Conservation (phyloP, 2,888 invertebrate species). For the Polymixis lichenea region DNA sequence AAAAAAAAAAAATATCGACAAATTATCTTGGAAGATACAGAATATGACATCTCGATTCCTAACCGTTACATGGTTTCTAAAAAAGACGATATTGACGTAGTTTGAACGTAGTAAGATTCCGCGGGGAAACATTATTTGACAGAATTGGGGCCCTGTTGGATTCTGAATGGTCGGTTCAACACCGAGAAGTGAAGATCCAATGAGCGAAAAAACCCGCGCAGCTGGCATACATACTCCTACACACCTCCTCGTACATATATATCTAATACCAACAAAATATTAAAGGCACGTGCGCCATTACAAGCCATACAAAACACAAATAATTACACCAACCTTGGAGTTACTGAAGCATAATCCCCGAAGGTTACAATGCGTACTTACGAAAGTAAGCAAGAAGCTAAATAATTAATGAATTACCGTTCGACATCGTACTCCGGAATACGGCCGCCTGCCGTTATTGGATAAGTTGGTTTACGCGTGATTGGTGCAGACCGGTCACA, state of each 20-base stretch:
- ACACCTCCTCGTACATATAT: not conserved
- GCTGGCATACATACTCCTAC: not conserved
- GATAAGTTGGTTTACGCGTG: slow-evolving; percentile 86
- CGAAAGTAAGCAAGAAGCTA: slow-evolving; percentile 13
- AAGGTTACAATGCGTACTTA: slow-evolving; percentile 35
- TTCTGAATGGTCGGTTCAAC: too few relatives aligned
- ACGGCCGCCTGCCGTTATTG: slow-evolving; percentile 78
- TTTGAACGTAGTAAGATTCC: too few relatives aligned
- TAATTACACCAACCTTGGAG: slow-evolving; percentile 30
- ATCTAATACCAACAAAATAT: slow-evolving; percentile 6
- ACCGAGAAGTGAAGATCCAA: too few relatives aligned
- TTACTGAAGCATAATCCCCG: slow-evolving; percentile 22
- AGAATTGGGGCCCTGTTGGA: too few relatives aligned
- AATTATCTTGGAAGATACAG: too few relatives aligned
- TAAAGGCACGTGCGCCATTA: slow-evolving; percentile 6
- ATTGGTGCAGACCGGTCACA: slow-evolving; percentile 84
- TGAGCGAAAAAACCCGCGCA: too few relatives aligned
- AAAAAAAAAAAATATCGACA: too few relatives aligned
- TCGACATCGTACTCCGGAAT: slow-evolving; percentile 68
- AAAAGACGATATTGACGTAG: too few relatives aligned
- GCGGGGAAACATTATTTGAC: too few relatives aligned
- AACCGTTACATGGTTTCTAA: too few relatives aligned
- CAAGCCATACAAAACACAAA: slow-evolving; percentile 40
- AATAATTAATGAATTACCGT: slow-evolving; percentile 34
- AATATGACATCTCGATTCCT: too few relatives aligned